Base-by-base conservation (phyloP, 2,888 invertebrate species). In the Horisme vitalbata region DNA sequence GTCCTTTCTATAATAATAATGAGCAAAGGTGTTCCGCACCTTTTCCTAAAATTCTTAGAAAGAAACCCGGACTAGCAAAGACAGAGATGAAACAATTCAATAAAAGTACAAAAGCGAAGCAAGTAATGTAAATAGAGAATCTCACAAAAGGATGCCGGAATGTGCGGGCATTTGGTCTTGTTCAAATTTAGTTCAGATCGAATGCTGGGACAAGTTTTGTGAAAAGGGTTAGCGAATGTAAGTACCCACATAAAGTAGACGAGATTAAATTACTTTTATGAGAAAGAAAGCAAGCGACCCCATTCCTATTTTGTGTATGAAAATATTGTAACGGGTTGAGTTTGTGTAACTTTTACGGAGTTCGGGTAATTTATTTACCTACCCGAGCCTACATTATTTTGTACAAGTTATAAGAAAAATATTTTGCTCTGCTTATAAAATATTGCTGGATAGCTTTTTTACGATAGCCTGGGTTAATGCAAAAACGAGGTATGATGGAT, bases 181-280 rank as follows among this genome's bases (percentile, higher is more conserved):
- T 77, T 77, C 79, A 84, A 83, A 83, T 83, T 81, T 79, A 84
- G 83, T 84, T 79, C 75, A 78, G 72, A 85, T 85, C 80, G 82
- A 85, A 85, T 81, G 78, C 72, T 68, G 71, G 67, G 78, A 78
- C 75, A 82, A 81, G 71, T 84, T 84, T 63, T 69, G 70, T 79
- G 79, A 86, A 81, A 85, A 86, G 85, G 86, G 83, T 85, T 80
- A 71, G 71, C 74, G 68, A 72, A 75, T 71, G 67, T 74, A 71
- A 60, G 55, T 71, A 70, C 55, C 50, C 63, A 59, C 67, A 76
- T 75, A 74, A 74, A 83, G 72, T 68, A 75, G 68, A 74, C 64
- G 61, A 80, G 71, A 84, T 83, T 80, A 81, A 80, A 83, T 83
- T 81, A 81, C 76, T 79, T 74, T 67, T 69, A 74, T 71, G 68